Evolutionary conservation across 1,140 invertebrate genomes (phyloP), one percentile per base, ranked within the genome.

Genomic region (Hesperophylax magnus): DNA sequence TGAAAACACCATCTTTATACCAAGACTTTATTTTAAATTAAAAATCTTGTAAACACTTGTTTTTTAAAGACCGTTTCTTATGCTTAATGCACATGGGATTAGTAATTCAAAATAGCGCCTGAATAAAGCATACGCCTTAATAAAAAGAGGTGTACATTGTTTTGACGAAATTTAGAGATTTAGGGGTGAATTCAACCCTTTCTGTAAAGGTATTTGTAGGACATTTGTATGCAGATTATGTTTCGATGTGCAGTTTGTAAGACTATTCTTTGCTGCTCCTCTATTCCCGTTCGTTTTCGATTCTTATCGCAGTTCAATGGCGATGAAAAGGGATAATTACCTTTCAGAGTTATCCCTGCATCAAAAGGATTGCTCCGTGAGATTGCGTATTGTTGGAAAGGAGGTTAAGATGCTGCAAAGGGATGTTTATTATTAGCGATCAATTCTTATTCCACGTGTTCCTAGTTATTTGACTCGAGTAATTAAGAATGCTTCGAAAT

Each of bases 271-370:
- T 76, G 24, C 56, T 72, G 69, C 39, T 63, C 60, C 74, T 61
- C 52, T 75, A 56, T 69, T 80, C 75, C 71, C 27, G 69, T 82
- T 81, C 54, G 27, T 74, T 61, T 67, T 17, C 75, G 75, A 83
- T 83, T 83, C 82, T 80, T 83, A 83, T 83, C 82, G 75, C 82
- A 80, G 78, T 74, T 83, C 74, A 77, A 80, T 78, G 82, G 79
- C 78, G 78, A 80, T 78, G 78, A 77, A 82, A 82, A 80, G 81
- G 78, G 67, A 80, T 60, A 78, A 67, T 56, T 54, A n/a, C 27
- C 53, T 54, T 69, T 56, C 47, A 79, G 60, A 79, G 67, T 74
- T 52, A 79, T 74, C 72, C 54, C 54, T 72, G 69, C 31, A 74
- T 72, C 78, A 79, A 79, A 72, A 79, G 78, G 78, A 39, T 79